A percentile compares a stretch with the other conserved stretches of the same genome.
Conservation (phyloP, 1,140 invertebrate species). For the Ladona fulva region DNA sequence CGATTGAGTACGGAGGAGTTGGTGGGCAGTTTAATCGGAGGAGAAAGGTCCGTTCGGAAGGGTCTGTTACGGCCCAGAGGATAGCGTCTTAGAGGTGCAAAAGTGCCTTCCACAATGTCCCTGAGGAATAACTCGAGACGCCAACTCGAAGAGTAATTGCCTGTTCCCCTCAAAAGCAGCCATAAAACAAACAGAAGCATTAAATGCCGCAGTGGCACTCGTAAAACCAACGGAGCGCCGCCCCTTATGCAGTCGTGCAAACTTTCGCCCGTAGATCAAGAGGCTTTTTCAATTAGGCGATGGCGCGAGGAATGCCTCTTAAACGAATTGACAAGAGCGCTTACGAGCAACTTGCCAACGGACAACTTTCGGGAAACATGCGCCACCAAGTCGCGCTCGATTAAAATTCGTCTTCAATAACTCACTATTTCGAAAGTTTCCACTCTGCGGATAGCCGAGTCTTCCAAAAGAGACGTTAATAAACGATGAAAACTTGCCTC, state of each 20-base stretch:
- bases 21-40: neutral
- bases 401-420: too few relatives aligned
- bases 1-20: neutral
- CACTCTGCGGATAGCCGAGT: too few relatives aligned
- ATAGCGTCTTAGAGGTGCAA: neutral
- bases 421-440: too few relatives aligned
- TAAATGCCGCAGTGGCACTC: neutral
- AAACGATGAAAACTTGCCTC: too few relatives aligned
- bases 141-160: neutral
- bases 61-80: neutral
- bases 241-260: neutral
- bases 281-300: conserved; percentile 7
- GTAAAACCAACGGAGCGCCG: neutral
- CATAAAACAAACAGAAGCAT: neutral
- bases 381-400: too few relatives aligned
- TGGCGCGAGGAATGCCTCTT: neutral
- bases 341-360: too few relatives aligned
- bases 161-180: neutral
- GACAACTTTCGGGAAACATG: too few relatives aligned
- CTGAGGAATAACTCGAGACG: neutral
- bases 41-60: too few relatives aligned
- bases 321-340: neutral
- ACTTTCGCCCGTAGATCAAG: conserved; percentile 2
- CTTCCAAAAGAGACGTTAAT: too few relatives aligned
- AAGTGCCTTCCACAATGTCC: neutral